Percentiles rank a stretch among this genome's conserved stretches.
Evolutionary conservation across 92 coral and sea anemone genomes (phyloP).

Genomic region (Porites cylindrica): DNA sequence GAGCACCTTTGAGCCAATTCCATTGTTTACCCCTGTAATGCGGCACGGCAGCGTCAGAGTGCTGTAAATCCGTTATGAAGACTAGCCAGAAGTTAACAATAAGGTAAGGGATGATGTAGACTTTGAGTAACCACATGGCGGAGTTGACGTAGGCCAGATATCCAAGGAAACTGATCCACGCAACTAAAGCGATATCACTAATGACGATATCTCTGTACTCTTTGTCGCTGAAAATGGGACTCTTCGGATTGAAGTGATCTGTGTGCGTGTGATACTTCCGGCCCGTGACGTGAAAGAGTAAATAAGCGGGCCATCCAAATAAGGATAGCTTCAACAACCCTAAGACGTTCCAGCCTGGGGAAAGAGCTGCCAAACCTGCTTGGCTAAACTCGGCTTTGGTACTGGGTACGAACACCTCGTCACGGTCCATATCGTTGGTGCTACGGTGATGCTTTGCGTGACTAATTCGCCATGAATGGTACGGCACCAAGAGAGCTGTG

Average conservation of each 20-base stretch:
- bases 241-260: slow-evolving; percentile 72
- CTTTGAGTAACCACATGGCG: slow-evolving; percentile 56
- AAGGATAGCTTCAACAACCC: slow-evolving; percentile 32
- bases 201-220: slow-evolving; percentile 58
- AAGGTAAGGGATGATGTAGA: slow-evolving; percentile 68
- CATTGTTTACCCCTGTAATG: slow-evolving; percentile 68
- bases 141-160: slow-evolving; percentile 48
- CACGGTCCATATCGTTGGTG: slow-evolving; percentile 69
- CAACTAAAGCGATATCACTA: slow-evolving; percentile 67
- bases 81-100: slow-evolving; percentile 75
- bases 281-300: slow-evolving; percentile 58
- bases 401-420: slow-evolving; percentile 72
- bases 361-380: slow-evolving; percentile 2
- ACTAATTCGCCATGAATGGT: slow-evolving; percentile 76
- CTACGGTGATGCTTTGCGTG: slow-evolving; percentile 76
- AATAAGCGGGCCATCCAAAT: slow-evolving; percentile 65
- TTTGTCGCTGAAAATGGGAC: slow-evolving; percentile 65
- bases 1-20: slow-evolving; percentile 77
- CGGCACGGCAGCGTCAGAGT: slow-evolving; percentile 72
- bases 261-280: slow-evolving; percentile 69
- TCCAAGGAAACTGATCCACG: slow-evolving; percentile 65
- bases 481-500: slow-evolving; percentile 66
- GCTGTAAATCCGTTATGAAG: slow-evolving; percentile 67
- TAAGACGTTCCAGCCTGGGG: slow-evolving; percentile 10
- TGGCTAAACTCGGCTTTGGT: slow-evolving; percentile 40